These are phyloP conservation scores for Manis javanica DNA, from an alignment of 2,797 vertebrate species.

Conservation along the genomic window DNA sequence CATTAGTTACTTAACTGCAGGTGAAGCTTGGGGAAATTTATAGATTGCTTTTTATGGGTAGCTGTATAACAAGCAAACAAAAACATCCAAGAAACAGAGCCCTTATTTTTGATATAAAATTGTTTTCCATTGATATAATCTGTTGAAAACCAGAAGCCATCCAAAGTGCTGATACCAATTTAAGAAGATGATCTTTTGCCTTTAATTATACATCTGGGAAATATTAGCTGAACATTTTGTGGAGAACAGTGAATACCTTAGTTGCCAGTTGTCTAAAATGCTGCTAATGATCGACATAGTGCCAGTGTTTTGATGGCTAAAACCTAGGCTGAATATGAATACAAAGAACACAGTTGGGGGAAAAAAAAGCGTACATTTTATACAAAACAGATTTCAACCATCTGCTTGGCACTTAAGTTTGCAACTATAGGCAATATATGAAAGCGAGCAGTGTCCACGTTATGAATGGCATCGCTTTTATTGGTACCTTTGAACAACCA, in stretches of 20 bases:
- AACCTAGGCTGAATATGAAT: slow-evolving; percentile 87
- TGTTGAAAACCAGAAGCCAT: slow-evolving; percentile 83
- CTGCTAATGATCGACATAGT: slow-evolving; percentile 86
- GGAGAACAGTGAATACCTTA: slow-evolving; percentile 87
- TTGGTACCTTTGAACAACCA: slow-evolving; percentile 86
- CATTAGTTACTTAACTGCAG: slow-evolving; percentile 8
- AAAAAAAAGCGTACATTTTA: slow-evolving; percentile 84
- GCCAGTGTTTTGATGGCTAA: slow-evolving; percentile 89
- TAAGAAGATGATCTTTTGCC: slow-evolving; percentile 87
- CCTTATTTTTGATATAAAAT: slow-evolving; percentile 80
- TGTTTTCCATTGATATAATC: slow-evolving; percentile 80
- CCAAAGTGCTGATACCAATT: slow-evolving; percentile 83
- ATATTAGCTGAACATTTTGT: slow-evolving; percentile 87
- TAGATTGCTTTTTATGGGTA: slow-evolving; percentile 71
- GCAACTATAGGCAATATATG: slow-evolving; percentile 85
- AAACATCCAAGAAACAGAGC: slow-evolving; percentile 55
- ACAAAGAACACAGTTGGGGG: slow-evolving; percentile 86
- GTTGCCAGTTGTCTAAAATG: slow-evolving; percentile 88
- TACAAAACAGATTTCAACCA: slow-evolving; percentile 89
- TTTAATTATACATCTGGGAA: slow-evolving; percentile 88
- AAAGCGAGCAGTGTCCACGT: slow-evolving; percentile 89
- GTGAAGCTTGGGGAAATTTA: slow-evolving; percentile 52
- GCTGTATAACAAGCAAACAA: slow-evolving; percentile 57
- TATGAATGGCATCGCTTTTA: slow-evolving; percentile 87
- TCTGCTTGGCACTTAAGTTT: slow-evolving; percentile 88